Percentiles rank a stretch among this genome's conserved stretches.
These are phyloP conservation scores for Cydia strobilella DNA, from an alignment of 1,140 invertebrate genomes.

Conservation along the genomic window DNA sequence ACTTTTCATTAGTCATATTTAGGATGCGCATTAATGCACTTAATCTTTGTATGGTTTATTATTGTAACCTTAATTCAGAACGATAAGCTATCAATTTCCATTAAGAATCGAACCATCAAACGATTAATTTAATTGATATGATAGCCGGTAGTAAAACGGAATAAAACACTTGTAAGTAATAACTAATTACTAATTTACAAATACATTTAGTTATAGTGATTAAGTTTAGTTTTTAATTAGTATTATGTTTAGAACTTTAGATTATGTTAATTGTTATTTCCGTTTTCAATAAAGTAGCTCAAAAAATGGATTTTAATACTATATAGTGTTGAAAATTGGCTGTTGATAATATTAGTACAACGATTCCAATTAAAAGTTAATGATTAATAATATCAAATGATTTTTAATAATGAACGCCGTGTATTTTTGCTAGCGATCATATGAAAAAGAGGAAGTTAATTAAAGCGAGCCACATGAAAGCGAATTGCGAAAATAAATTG, in stretches of 20 bases:
- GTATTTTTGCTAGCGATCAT: too few species aligned
- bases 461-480: background rate
- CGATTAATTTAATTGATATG: constrained; percentile 19
- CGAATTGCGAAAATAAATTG: background rate
- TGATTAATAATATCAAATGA: too few species aligned
- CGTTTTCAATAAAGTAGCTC: too few species aligned
- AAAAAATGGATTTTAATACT: too few species aligned
- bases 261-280: too few species aligned
- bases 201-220: too few species aligned
- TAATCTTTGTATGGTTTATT: constrained; percentile 5
- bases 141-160: background rate
- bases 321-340: too few species aligned
- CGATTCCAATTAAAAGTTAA: too few species aligned
- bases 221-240: too few species aligned
- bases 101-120: constrained; percentile 8
- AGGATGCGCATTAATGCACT: background rate
- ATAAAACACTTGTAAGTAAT: background rate
- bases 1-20: constrained; percentile 9
- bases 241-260: too few species aligned
- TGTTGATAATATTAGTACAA: too few species aligned
- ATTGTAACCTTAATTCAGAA: constrained; percentile 22
- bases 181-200: background rate
- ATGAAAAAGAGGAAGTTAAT: background rate
- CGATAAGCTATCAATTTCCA: constrained; percentile 18
- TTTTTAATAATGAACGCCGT: too few species aligned